phyloP scores from a whole-genome alignment of 2,797 vertebrate species.

The Gallinago solitaria region DNA sequence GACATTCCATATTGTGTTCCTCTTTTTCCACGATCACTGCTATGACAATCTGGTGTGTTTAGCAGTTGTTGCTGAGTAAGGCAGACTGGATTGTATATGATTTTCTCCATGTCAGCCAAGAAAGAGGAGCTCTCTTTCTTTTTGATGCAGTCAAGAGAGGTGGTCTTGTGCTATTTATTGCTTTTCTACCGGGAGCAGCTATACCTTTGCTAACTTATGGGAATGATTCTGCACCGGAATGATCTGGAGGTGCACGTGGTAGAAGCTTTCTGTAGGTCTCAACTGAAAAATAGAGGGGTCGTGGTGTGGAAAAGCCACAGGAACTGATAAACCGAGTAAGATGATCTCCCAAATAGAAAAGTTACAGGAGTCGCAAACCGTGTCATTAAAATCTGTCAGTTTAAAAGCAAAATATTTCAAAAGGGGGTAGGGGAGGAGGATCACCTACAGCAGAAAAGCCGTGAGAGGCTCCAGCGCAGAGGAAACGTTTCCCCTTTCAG shows the following conservation, averaged over 20 bases:
- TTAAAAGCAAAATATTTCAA: neutral
- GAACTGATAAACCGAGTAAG: neutral
- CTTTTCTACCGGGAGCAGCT: neutral
- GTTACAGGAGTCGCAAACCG: neutral
- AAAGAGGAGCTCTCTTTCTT: conserved; percentile 48
- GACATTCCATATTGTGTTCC: conserved; percentile 75
- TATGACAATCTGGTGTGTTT: conserved; percentile 72
- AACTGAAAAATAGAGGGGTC: neutral
- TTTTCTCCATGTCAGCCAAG: conserved; percentile 70
- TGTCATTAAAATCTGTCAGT: neutral
- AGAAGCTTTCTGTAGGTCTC: neutral
- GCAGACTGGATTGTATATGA: conserved; percentile 72
- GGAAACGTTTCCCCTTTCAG: conserved; percentile 63
- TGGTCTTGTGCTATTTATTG: neutral
- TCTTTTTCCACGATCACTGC: conserved; percentile 68
- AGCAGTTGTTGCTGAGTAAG: conserved; percentile 73
- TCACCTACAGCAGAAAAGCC: conserved; percentile 54
- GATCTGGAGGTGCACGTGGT: neutral
- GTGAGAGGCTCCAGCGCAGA: conserved; percentile 11
- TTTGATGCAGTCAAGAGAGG: conserved; percentile 25
- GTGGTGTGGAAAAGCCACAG: neutral
- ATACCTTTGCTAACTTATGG: neutral
- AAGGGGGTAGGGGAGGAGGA: neutral
- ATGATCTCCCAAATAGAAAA: neutral
- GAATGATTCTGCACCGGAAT: neutral